Evolutionary conservation across 2,888 invertebrate species (phyloP).

Genomic region (Eucriotettix oculatus): DNA sequence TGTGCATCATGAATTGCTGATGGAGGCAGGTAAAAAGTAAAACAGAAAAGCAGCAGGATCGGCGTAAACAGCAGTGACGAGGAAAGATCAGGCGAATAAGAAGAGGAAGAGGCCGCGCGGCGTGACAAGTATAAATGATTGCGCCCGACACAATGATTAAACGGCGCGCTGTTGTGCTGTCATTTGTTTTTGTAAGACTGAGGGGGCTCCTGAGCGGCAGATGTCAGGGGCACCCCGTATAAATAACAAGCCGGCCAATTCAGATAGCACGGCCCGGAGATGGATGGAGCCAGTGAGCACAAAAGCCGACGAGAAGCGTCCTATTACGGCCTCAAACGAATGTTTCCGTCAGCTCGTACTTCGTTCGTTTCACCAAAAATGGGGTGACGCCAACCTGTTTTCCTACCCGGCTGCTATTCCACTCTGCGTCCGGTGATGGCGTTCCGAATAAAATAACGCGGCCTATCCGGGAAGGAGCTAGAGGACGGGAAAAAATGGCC

Average conservation of each 20-base stretch:
- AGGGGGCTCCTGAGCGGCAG: background rate
- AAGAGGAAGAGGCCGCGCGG: background rate
- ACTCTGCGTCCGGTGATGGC: no score
- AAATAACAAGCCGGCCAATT: background rate
- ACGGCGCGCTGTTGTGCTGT: background rate
- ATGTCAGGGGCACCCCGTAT: background rate
- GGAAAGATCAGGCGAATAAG: no score
- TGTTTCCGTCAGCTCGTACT: background rate
- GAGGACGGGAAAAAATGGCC: no score
- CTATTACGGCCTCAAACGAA: background rate
- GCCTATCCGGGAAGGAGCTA: no score
- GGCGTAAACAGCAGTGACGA: no score
- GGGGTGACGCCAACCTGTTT: background rate
- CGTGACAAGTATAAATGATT: conserved; percentile 13
- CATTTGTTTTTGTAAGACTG: background rate
- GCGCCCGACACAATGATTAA: conserved; percentile 8
- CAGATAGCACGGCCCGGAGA: background rate
- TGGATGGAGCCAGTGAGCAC: background rate
- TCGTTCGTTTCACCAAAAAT: background rate
- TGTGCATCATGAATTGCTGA: no score
- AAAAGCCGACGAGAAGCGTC: background rate
- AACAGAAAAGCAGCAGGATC: no score
- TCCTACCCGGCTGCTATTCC: no score
- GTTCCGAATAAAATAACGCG: no score
- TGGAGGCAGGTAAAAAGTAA: no score